Base-by-base conservation (phyloP, 2,888 invertebrate species). In the Orthonychiurus folsomi region DNA sequence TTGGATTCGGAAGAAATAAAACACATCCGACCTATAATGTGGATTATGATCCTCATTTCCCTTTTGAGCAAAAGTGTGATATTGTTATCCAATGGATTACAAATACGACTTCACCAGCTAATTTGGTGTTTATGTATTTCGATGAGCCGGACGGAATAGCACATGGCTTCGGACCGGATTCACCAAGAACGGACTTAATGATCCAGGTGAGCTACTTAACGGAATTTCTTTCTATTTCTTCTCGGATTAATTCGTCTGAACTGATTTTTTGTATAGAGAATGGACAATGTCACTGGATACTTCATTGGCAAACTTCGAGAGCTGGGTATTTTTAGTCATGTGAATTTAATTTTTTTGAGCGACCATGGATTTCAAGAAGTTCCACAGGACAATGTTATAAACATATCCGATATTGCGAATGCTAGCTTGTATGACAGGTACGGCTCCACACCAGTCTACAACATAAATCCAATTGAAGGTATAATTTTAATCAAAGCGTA, bases 361-460 rank as follows among this genome's bases (percentile, higher is more conserved):
- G 87, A 88, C 76, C 88, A 88, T 76, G 88, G 88, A 20, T 85
- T 87, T 83, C 75, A 80, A 1, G 76, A 78, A 26, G 83, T 86
- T 0, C 80, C 76, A 1, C 76, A 79, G 20, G 75, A 79, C 2
- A 76, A 78, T 68, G 81, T 84, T 69, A 81, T 85, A 47, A 80
- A 84, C 75, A 75, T 84, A 24, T 80, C 80, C 0, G 76, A 79
- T 28, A 81, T 80, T 69, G 75, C 84, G 47, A 77, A 77, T 65
- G 75, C 64, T 3, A 60, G 78, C 53, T 78, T 80, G n/a, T 84
- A 81, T 73, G 73, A 74, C 24, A 74, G 77, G 50, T 79, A 80
- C 65, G 83, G 82, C 1, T 75, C 78, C 0, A 80, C 82, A 21
- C 85, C 86, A 2, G 79, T 82, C 48, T 77, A 83, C 56, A 82